Evolutionary conservation across 2,888 invertebrate species (phyloP).

Genomic region (Scaptomyza flava): DNA sequence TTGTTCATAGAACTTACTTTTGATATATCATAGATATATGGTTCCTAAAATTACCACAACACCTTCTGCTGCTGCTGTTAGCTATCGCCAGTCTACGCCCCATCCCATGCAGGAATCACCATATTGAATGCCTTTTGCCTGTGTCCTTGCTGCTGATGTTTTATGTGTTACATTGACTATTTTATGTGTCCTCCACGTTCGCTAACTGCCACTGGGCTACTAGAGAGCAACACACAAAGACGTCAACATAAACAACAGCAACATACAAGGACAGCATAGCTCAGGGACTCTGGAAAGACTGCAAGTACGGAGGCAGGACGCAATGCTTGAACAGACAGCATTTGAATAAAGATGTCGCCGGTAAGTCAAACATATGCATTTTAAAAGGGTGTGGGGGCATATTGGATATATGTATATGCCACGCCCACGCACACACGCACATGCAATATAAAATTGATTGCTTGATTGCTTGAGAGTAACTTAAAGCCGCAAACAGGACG

Average conservation of each 20-base stretch:
- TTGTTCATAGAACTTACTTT: constrained; percentile 98
- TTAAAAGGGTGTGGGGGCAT: constrained; percentile 14
- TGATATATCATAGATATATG: constrained; percentile 99
- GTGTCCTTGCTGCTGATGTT: constrained; percentile 3
- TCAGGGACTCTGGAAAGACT: constrained; percentile 4
- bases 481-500: constrained; percentile 71
- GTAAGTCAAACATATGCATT: constrained; percentile 74
- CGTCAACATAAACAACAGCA: constrained; percentile 17
- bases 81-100: constrained; percentile 11
- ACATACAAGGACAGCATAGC: constrained; percentile 12
- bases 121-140: not conserved
- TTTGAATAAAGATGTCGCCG: constrained; percentile 77
- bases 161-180: not conserved
- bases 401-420: constrained; percentile 23
- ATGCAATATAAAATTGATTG: constrained; percentile 59
- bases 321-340: constrained; percentile 51
- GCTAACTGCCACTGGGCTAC: constrained; percentile 42
- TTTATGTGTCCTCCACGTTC: constrained; percentile 47
- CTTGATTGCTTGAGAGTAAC: constrained; percentile 47
- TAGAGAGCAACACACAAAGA: constrained; percentile 24
- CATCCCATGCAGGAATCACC: not conserved
- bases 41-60: constrained; percentile 92
- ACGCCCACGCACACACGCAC: constrained; percentile 42
- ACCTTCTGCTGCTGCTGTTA: constrained; percentile 65
- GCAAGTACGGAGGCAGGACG: constrained; percentile 5